These are phyloP conservation scores for Hirtodrosophila trivittata DNA, from an alignment of 2,888 invertebrate genomes.

Conservation along the genomic window DNA sequence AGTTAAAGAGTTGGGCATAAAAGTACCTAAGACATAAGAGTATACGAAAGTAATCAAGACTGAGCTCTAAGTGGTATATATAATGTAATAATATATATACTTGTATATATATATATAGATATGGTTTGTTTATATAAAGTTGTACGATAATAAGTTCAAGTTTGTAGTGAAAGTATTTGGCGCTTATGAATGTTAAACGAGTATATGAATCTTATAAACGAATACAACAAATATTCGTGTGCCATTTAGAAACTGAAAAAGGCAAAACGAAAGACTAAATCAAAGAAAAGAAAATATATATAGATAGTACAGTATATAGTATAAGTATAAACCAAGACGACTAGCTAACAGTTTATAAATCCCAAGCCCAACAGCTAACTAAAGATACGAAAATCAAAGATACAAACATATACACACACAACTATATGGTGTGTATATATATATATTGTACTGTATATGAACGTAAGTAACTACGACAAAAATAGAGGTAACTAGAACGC, in stretches of 20 bases:
- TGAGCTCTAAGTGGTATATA: slow-evolving; percentile 56
- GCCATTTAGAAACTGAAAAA: slow-evolving; percentile 9
- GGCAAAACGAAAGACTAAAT: slow-evolving; percentile 5
- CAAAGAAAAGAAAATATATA: slow-evolving; percentile 13
- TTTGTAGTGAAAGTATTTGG: slow-evolving; percentile 41
- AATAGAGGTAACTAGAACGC: slow-evolving; percentile 57
- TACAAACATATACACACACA: slow-evolving; percentile 5
- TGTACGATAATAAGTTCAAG: slow-evolving; percentile 40
- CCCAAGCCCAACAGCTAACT: slow-evolving; percentile 34
- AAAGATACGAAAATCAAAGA: neutral
- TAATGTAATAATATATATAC: slow-evolving; percentile 14
- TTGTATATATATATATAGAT: slow-evolving; percentile 4
- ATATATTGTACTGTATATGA: slow-evolving; percentile 24
- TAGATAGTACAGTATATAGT: neutral
- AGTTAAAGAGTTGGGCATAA: slow-evolving; percentile 40
- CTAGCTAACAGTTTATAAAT: slow-evolving; percentile 25
- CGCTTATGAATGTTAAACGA: slow-evolving; percentile 19
- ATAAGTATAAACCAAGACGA: slow-evolving; percentile 16
- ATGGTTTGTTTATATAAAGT: slow-evolving; percentile 3
- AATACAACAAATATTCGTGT: slow-evolving; percentile 13
- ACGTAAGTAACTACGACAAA: slow-evolving; percentile 30
- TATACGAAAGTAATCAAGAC: slow-evolving; percentile 68
- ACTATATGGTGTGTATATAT: neutral
- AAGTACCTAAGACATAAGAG: slow-evolving; percentile 61
- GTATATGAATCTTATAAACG: slow-evolving; percentile 8